These are phyloP conservation scores for Trissolcus brochymenae DNA, from an alignment of 2,888 invertebrate genomes.

Conservation along the genomic window DNA sequence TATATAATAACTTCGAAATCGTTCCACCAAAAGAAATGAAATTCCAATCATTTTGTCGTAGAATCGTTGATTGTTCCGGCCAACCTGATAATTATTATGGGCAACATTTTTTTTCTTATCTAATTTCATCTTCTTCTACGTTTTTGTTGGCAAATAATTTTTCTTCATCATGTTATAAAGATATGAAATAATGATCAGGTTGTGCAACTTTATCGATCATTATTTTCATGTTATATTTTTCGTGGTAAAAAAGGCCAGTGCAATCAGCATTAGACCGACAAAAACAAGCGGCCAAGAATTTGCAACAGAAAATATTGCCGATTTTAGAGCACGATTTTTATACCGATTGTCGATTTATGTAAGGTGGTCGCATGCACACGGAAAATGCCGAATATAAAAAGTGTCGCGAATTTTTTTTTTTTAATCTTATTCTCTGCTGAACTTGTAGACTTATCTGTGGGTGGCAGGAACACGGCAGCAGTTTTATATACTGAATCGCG, in stretches of 20 bases:
- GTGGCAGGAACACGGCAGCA: constrained; percentile 10
- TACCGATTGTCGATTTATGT: background rate
- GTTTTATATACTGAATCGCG: constrained; percentile 8
- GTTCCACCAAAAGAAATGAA: constrained; percentile 9
- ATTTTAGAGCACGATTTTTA: no score
- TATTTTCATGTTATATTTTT: no score
- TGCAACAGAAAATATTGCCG: no score
- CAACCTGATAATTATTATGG: no score
- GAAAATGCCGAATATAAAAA: background rate
- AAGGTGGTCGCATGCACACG: background rate
- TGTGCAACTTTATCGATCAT: constrained; percentile 4
- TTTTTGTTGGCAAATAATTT: no score
- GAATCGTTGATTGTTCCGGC: constrained; percentile 15
- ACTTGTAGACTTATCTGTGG: constrained; percentile 36
- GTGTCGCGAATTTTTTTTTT: background rate
- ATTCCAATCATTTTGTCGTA: constrained; percentile 7
- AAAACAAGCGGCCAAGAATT: no score
- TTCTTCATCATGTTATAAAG: no score
- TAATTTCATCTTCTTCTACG: no score
- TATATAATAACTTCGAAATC: constrained; percentile 33
- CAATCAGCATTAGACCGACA: no score
- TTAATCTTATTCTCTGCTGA: background rate
- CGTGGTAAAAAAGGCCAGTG: no score
- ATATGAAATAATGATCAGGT: background rate
- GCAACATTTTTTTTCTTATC: no score